Base-by-base conservation (phyloP, 2,113 vertebrate species). In the Anarhynchus alexandrinus region DNA sequence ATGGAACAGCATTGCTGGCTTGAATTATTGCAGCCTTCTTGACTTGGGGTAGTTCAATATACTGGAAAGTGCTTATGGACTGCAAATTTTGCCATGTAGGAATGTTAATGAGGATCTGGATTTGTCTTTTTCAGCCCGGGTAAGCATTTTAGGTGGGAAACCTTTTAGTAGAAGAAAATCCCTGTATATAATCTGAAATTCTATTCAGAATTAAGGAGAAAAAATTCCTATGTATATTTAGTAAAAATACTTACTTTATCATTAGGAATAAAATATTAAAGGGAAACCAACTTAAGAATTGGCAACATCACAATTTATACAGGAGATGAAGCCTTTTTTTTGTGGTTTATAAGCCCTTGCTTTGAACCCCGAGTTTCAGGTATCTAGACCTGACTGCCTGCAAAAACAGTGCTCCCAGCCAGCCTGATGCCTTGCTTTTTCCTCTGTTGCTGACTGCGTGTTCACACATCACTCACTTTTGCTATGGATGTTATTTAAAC, bases 81-180 rank as follows among this genome's bases (percentile, higher is more conserved):
- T 70, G 90, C 88, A 92, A 86, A 82, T 93, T 95, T 90, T 91
- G 59, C 70, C 2, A 0, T 71, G 65, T 67, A 90, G 92, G 86
- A 93, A 97, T 88, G 88, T 84, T 96, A 96, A 96, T 64, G 81
- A 93, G 59, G 86, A 91, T 89, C 65, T 88, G 71, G 72, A 93
- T 86, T 88, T 95, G 59, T 78, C 64, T 79, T 77, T 92, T 96
- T 78, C 77, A 94, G 86, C 43, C 65, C 0, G 27, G 27, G 11
- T 95, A 96, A 95, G 88, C 72, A 91, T 84, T 93, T 96, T 81
- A 93, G 38, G 47, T 52, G 47, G 42, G 43, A 92, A 86, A 90
- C 45, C 23, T 83, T 90, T 78, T 6, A 93, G 42, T 0, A 88
- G 45, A 91, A 71, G 45, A 96, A 92, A 88, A 94, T 80, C 6